Evolutionary conservation across 1,140 invertebrate genomes (phyloP).

Genomic region (Macrotrachela quadricornifera): DNA sequence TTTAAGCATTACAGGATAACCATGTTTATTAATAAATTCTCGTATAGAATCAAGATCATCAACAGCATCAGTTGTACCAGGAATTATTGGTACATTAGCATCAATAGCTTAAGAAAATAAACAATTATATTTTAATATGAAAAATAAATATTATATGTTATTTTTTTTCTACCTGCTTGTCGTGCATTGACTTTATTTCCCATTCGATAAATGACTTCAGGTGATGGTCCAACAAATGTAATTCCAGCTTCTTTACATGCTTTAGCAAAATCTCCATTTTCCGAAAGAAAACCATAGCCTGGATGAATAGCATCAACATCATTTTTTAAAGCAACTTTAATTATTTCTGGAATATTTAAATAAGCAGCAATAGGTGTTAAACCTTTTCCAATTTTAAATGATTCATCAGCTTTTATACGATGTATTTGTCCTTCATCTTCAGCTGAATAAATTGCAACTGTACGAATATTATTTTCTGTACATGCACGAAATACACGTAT

Average conservation of each 20-base stretch:
- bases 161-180: constrained; percentile 18
- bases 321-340: constrained; percentile 80
- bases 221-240: constrained; percentile 79
- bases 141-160: too few relatives aligned
- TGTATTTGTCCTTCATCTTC: constrained; percentile 96
- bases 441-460: constrained; percentile 92
- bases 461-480: constrained; percentile 72
- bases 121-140: too few relatives aligned
- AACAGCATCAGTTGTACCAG: constrained; percentile 73
- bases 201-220: constrained; percentile 83
- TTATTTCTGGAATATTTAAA: constrained; percentile 86
- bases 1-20: constrained; percentile 93
- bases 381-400: constrained; percentile 84
- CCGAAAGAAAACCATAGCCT: constrained; percentile 91
- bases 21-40: constrained; percentile 42
- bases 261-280: constrained; percentile 85
- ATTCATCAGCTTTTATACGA: constrained; percentile 91
- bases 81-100: constrained; percentile 40
- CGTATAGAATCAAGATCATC: constrained; percentile 62
- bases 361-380: constrained; percentile 82
- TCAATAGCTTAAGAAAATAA: neutral
- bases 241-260: constrained; percentile 74
- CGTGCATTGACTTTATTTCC: constrained; percentile 83
- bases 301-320: constrained; percentile 93
- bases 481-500: constrained; percentile 92